phyloP scores from a whole-genome alignment of 2,888 invertebrate species.

The Caenorhabditis plicata region DNA sequence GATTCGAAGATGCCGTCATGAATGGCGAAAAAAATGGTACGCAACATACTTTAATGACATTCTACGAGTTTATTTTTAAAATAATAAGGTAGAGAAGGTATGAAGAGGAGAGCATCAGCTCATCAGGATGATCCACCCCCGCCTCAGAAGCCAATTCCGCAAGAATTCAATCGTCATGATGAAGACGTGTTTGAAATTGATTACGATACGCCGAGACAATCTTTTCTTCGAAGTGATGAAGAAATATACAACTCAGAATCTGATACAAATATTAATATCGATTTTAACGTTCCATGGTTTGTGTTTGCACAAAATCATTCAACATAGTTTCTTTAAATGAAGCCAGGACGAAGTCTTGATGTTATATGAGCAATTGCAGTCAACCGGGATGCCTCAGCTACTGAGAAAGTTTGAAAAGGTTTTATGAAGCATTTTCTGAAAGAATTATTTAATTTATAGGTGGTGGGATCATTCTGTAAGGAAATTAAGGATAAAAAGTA shows the following conservation, averaged over 20 bases:
- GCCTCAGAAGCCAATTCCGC: slow-evolving; percentile 15
- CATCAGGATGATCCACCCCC: slow-evolving; percentile 12
- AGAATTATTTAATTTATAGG: too few relatives aligned
- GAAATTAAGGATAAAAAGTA: slow-evolving; percentile 70
- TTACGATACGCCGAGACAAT: slow-evolving; percentile 10
- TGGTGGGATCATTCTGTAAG: slow-evolving; percentile 70
- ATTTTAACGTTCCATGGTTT: slow-evolving; percentile 49
- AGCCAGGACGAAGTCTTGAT: slow-evolving; percentile 71
- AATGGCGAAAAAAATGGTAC: slow-evolving; percentile 49
- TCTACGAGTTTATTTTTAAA: too few relatives aligned
- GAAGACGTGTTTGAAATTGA: slow-evolving; percentile 23
- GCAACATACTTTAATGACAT: too few relatives aligned
- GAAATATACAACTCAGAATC: slow-evolving; percentile 47
- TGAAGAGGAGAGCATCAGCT: slow-evolving; percentile 44
- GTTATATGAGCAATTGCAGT: slow-evolving; percentile 70
- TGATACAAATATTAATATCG: slow-evolving; percentile 38
- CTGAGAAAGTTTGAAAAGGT: slow-evolving; percentile 70
- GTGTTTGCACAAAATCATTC: background rate
- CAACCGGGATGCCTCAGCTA: slow-evolving; percentile 68
- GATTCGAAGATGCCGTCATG: slow-evolving; percentile 63
- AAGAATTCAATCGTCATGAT: slow-evolving; percentile 34
- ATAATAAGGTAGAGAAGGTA: slow-evolving; percentile 43
- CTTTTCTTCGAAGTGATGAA: slow-evolving; percentile 36
- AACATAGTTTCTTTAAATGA: slow-evolving; percentile 38
- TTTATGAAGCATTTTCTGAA: too few relatives aligned